A percentile compares a stretch with the other conserved stretches of the same genome.
Conservation (phyloP, 2,888 invertebrate species). For the Tridacna crocea region DNA sequence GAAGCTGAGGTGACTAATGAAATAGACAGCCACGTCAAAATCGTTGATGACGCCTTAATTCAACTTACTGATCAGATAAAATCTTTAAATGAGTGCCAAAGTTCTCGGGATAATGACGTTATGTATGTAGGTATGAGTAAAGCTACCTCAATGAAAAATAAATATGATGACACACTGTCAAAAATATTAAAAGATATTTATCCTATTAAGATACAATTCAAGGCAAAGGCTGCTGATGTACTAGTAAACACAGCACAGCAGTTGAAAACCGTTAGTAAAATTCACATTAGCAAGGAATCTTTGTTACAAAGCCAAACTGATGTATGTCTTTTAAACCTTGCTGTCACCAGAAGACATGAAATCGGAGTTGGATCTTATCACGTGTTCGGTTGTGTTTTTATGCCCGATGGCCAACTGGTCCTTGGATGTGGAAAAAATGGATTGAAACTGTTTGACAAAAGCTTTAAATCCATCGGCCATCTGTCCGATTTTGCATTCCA, state of each 20-base stretch:
- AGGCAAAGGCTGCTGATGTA: background rate
- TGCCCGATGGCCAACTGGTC: slow-evolving; percentile 5
- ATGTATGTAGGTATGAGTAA: slow-evolving; percentile 12
- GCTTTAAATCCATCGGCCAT: background rate
- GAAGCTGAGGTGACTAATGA: slow-evolving; percentile 2
- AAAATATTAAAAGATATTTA: background rate
- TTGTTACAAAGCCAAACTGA: background rate
- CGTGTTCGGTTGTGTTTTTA: slow-evolving; percentile 5
- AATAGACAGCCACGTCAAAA: background rate
- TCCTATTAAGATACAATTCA: slow-evolving; percentile 6
- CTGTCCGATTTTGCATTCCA: background rate
- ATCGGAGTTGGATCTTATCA: background rate
- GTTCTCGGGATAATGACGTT: background rate
- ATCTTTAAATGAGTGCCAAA: background rate
- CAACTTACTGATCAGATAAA: slow-evolving; percentile 2
- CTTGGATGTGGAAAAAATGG: background rate
- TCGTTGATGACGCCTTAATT: slow-evolving; percentile 1
- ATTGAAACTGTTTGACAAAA: background rate
- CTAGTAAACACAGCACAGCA: background rate
- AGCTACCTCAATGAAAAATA: background rate
- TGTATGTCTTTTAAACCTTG: background rate
- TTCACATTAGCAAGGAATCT: background rate
- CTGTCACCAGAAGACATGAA: background rate
- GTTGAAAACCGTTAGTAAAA: background rate
- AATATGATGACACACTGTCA: slow-evolving; percentile 5